phyloP scores from a whole-genome alignment of 2,888 invertebrate species.

The Lasioglossum morio region DNA sequence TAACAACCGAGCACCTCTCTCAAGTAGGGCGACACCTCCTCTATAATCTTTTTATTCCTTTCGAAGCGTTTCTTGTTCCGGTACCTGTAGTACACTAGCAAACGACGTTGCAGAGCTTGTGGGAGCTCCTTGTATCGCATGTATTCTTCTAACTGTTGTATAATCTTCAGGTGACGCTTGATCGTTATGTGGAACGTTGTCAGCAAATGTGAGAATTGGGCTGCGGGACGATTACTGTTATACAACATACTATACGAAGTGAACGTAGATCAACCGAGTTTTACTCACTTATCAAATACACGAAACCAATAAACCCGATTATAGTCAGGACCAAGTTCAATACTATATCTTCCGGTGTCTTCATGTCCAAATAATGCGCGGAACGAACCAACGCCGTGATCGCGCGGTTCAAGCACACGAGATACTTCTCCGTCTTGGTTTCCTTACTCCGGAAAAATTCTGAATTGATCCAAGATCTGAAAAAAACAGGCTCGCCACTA shows the following conservation, averaged over 20 bases:
- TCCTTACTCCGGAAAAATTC: slow-evolving; percentile 66
- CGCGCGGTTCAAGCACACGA: slow-evolving; percentile 77
- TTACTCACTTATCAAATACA: slow-evolving; percentile 76
- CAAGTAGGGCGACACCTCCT: slow-evolving; percentile 81
- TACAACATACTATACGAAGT: background rate
- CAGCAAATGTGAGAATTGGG: slow-evolving; percentile 75
- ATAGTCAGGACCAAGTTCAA: slow-evolving; percentile 76
- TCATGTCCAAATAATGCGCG: slow-evolving; percentile 74
- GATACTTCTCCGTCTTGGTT: slow-evolving; percentile 70
- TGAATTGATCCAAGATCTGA: slow-evolving; percentile 78
- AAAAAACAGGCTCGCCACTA: background rate
- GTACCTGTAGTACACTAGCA: slow-evolving; percentile 83
- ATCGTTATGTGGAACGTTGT: slow-evolving; percentile 69
- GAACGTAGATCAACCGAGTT: background rate
- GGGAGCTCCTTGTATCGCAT: slow-evolving; percentile 84
- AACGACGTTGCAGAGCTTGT: slow-evolving; percentile 77
- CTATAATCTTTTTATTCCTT: slow-evolving; percentile 82
- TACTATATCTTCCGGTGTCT: slow-evolving; percentile 78
- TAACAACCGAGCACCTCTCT: slow-evolving; percentile 71
- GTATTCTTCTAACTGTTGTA: slow-evolving; percentile 84
- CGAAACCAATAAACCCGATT: slow-evolving; percentile 77
- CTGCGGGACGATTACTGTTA: slow-evolving; percentile 24
- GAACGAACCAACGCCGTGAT: slow-evolving; percentile 75
- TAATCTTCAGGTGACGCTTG: slow-evolving; percentile 70
- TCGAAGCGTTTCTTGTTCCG: slow-evolving; percentile 83